phyloP scores from a whole-genome alignment of 2,113 vertebrate genomes.

The Chelonoidis abingdonii region DNA sequence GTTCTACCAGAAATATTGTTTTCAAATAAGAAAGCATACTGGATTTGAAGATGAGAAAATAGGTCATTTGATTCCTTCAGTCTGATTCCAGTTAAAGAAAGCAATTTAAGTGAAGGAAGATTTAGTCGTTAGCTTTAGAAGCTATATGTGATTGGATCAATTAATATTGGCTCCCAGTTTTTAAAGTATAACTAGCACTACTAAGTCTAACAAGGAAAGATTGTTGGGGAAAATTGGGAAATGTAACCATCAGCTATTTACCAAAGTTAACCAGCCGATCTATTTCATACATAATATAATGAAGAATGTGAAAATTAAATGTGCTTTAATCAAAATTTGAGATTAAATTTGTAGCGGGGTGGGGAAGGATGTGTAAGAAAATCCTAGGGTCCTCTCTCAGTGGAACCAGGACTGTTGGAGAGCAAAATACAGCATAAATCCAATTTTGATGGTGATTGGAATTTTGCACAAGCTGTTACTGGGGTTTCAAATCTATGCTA shows the following conservation, averaged over 20 bases:
- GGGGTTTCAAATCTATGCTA: background rate
- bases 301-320: background rate
- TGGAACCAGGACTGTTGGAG: background rate
- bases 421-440: background rate
- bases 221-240: background rate
- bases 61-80: background rate
- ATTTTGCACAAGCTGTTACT: background rate
- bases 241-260: background rate
- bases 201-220: background rate
- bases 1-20: background rate
- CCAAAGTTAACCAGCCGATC: background rate
- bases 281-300: background rate
- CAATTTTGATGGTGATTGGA: background rate
- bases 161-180: background rate
- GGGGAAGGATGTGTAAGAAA: background rate
- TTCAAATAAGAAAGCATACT: background rate
- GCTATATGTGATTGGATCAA: background rate
- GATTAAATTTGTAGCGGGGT: accelerated
- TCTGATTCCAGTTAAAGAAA: background rate
- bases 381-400: background rate
- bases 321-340: background rate
- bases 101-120: background rate
- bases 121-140: slow-evolving; percentile 14
- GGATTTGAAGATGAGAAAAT: background rate
- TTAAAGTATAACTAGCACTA: background rate